Conservation (phyloP, 2,797 vertebrate species). For the Danio albolineatus region DNA sequence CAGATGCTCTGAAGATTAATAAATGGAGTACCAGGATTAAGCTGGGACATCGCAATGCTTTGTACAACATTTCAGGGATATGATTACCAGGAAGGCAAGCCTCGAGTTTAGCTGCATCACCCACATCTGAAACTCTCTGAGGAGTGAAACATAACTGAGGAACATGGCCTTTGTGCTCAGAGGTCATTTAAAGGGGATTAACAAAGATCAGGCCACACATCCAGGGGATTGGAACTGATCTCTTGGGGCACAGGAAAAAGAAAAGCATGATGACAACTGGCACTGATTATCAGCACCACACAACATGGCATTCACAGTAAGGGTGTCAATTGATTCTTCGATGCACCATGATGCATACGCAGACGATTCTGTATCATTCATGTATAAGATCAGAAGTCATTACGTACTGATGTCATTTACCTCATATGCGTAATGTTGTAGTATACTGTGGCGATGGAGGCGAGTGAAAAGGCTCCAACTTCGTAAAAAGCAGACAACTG, state of each 20-base stretch:
- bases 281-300: background rate
- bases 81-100: background rate
- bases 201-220: background rate
- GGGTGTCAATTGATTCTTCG: too few species aligned
- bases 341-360: too few species aligned
- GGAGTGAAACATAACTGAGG: background rate
- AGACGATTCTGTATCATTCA: too few species aligned
- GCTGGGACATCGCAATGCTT: background rate
- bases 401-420: too few species aligned
- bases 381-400: too few species aligned
- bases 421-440: too few species aligned
- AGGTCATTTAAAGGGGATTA: constrained; percentile 30
- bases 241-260: background rate
- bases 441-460: too few species aligned
- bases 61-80: constrained; percentile 1
- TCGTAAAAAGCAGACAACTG: too few species aligned
- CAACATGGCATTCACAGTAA: background rate
- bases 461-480: too few species aligned
- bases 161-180: background rate
- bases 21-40: background rate
- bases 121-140: background rate
- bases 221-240: background rate
- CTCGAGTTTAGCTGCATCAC: background rate
- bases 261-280: background rate
- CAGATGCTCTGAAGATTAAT: background rate